phyloP scores from a whole-genome alignment of 2,888 invertebrate species.

The Lasioglossum zephyrum region DNA sequence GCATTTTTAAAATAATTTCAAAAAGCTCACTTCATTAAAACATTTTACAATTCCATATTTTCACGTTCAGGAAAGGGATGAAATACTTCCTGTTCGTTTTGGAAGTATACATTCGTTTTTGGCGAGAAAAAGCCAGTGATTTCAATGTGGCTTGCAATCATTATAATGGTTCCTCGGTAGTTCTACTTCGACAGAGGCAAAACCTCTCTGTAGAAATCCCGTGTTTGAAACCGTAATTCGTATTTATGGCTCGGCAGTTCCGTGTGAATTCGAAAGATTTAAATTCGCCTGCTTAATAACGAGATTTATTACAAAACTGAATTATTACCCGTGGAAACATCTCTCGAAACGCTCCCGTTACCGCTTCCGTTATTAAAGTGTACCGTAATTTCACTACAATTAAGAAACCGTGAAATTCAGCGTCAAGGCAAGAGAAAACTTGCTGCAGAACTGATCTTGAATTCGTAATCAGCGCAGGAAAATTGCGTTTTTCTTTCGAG shows the following conservation, averaged over 20 bases:
- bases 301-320: constrained; percentile 14
- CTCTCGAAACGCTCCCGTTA: constrained; percentile 24
- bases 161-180: not conserved
- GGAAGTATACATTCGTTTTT: not conserved
- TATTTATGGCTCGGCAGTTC: constrained; percentile 11
- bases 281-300: constrained; percentile 24
- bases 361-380: constrained; percentile 6
- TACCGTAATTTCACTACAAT: constrained; percentile 5
- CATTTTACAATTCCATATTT: not conserved
- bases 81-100: not conserved
- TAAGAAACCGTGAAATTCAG: constrained; percentile 11
- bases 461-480: not conserved
- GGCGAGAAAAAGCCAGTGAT: not conserved
- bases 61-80: not conserved
- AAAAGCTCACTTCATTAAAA: not conserved
- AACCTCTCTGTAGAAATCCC: constrained; percentile 4
- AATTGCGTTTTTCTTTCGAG: not conserved
- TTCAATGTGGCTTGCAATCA: not conserved
- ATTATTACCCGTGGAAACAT: constrained; percentile 12
- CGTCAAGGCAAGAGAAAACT: not conserved
- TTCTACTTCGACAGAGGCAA: not conserved
- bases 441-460: not conserved
- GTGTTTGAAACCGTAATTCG: constrained; percentile 12
- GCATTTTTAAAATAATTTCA: not conserved
- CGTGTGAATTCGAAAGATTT: constrained; percentile 20